phyloP scores from a whole-genome alignment of 2,888 invertebrate genomes.

The Stenchaetothrips biformis region DNA sequence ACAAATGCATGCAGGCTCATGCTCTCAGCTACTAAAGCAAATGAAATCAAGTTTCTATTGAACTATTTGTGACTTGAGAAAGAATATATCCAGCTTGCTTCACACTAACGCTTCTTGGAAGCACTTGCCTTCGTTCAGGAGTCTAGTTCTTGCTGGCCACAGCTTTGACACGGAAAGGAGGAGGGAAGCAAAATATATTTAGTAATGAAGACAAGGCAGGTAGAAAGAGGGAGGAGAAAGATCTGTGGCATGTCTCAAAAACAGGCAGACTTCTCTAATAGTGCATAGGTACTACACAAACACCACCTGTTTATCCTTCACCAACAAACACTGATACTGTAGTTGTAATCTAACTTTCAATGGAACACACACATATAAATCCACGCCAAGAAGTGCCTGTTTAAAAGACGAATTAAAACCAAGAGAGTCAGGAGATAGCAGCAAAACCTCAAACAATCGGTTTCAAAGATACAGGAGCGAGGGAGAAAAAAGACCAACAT shows the following conservation, averaged over 20 bases:
- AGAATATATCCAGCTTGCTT: conserved; percentile 21
- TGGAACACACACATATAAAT: neutral
- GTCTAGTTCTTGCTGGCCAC: conserved; percentile 24
- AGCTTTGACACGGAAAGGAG: conserved; percentile 14
- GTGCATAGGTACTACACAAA: neutral
- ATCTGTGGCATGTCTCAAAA: neutral
- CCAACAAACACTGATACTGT: neutral
- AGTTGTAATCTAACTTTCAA: neutral
- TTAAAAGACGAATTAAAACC: neutral
- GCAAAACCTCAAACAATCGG: conserved; percentile 14
- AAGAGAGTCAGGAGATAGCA: neutral
- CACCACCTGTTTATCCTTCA: neutral
- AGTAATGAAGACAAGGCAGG: conserved; percentile 9
- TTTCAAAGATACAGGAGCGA: neutral
- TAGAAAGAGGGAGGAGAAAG: neutral
- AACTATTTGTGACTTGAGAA: conserved; percentile 17
- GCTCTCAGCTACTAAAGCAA: conserved; percentile 6
- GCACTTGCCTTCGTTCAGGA: conserved; percentile 22
- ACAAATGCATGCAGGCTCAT: neutral
- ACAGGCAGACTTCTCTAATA: conserved; percentile 17
- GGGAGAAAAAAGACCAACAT: neutral
- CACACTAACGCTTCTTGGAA: neutral
- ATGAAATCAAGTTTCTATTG: neutral
- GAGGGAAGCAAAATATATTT: conserved; percentile 21
- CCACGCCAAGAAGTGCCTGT: conserved; percentile 14